Conservation (phyloP, 2,888 invertebrate genomes). For the Erebia epiphron region DNA sequence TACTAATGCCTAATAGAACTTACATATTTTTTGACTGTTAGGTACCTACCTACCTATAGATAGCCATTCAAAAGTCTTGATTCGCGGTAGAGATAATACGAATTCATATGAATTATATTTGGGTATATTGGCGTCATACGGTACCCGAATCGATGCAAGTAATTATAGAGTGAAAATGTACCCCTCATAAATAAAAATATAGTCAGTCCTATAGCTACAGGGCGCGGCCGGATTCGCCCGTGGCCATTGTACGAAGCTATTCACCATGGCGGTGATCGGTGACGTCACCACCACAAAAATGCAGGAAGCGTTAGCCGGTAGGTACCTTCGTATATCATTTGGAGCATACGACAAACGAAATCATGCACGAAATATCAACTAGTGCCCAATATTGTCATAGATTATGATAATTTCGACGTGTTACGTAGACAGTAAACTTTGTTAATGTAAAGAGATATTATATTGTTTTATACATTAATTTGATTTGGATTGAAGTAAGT, state of each 20-base stretch:
- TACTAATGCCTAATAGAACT: too few relatives aligned
- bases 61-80: neutral
- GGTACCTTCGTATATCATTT: slow-evolving; percentile 24
- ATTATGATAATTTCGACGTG: neutral
- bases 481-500: too few relatives aligned
- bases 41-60: too few relatives aligned
- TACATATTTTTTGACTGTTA: too few relatives aligned
- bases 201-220: slow-evolving; percentile 69
- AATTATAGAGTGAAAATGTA: slow-evolving; percentile 77
- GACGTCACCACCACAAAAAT: slow-evolving; percentile 48
- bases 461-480: too few relatives aligned
- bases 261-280: slow-evolving; percentile 55
- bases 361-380: slow-evolving; percentile 15
- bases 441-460: too few relatives aligned
- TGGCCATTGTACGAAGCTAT: slow-evolving; percentile 66
- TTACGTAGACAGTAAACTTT: neutral
- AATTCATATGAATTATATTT: slow-evolving; percentile 70
- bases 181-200: slow-evolving; percentile 81
- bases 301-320: slow-evolving; percentile 20
- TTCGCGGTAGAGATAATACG: slow-evolving; percentile 18
- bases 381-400: slow-evolving; percentile 4
- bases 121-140: slow-evolving; percentile 55
- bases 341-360: slow-evolving; percentile 14
- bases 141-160: slow-evolving; percentile 65
- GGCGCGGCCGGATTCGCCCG: slow-evolving; percentile 77